Conservation (phyloP, 2,888 invertebrate genomes). For the Drosophila greeni region DNA sequence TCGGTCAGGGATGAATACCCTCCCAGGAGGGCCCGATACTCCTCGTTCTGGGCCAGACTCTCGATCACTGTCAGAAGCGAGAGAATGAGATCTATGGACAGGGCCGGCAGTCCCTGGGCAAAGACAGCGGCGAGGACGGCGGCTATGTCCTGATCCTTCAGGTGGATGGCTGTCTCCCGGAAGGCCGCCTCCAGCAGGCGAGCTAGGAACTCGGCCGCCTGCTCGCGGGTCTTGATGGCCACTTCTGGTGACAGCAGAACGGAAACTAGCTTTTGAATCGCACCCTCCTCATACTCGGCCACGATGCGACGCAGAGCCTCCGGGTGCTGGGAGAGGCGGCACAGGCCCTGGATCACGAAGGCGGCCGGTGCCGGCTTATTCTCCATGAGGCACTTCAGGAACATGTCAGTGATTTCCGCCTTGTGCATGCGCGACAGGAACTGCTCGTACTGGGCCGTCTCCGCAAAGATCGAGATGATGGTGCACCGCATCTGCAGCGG, state of each 20-base stretch:
- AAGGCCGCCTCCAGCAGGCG: slow-evolving; percentile 59
- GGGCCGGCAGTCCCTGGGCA: slow-evolving; percentile 49
- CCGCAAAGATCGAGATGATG: slow-evolving; percentile 65
- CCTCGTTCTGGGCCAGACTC: slow-evolving; percentile 64
- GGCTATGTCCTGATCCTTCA: slow-evolving; percentile 49
- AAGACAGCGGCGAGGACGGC: slow-evolving; percentile 49
- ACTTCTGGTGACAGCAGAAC: slow-evolving; percentile 43
- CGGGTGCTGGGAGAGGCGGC: slow-evolving; percentile 61
- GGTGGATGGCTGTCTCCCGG: slow-evolving; percentile 45
- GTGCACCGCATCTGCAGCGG: slow-evolving; percentile 50
- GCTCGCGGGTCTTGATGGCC: slow-evolving; percentile 64
- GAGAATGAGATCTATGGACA: slow-evolving; percentile 67
- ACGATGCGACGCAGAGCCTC: slow-evolving; percentile 59
- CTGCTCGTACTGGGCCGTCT: slow-evolving; percentile 61
- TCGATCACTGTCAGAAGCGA: slow-evolving; percentile 65
- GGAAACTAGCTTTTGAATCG: slow-evolving; percentile 47
- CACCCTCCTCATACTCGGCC: slow-evolving; percentile 47
- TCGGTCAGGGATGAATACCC: slow-evolving; percentile 37
- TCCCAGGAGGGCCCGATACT: slow-evolving; percentile 56
- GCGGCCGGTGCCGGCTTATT: slow-evolving; percentile 49
- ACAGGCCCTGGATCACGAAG: slow-evolving; percentile 63
- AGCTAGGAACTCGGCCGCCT: slow-evolving; percentile 59
- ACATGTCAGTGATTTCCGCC: slow-evolving; percentile 55
- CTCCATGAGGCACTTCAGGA: slow-evolving; percentile 61
- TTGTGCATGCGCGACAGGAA: slow-evolving; percentile 59